These are phyloP conservation scores for Nymphalis urticae DNA, from an alignment of 2,888 invertebrate genomes.

Conservation along the genomic window DNA sequence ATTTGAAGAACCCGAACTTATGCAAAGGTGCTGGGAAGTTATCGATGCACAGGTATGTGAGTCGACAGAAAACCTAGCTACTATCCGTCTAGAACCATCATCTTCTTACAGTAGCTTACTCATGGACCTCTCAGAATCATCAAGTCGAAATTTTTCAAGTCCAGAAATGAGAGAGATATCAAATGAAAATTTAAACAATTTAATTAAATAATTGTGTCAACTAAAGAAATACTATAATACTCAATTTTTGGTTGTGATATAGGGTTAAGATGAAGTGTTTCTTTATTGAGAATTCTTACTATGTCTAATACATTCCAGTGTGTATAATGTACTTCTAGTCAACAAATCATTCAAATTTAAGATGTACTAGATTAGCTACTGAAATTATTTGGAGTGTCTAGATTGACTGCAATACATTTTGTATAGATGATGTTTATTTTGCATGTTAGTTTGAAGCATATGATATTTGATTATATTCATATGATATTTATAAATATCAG, in stretches of 20 bases:
- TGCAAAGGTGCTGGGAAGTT: conserved; percentile 98
- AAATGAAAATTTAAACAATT: conserved; percentile 58
- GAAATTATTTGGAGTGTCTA: conserved; percentile 30
- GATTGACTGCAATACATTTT: conserved; percentile 78
- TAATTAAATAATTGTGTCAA: conserved; percentile 47
- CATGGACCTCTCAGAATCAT: conserved; percentile 70
- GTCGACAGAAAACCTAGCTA: conserved; percentile 76
- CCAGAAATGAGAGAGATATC: conserved; percentile 62
- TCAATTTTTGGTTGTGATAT: conserved; percentile 75
- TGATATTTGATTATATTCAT: conserved; percentile 50
- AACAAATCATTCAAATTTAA: conserved; percentile 20
- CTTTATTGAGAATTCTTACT: conserved; percentile 29
- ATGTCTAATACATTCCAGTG: conserved; percentile 24
- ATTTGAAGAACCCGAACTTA: conserved; percentile 97
- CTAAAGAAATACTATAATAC: conserved; percentile 39
- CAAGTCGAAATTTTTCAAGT: conserved; percentile 68
- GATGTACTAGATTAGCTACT: not conserved
- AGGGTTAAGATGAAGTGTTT: conserved; percentile 49
- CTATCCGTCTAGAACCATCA: conserved; percentile 66
- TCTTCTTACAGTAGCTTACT: conserved; percentile 73
- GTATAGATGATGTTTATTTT: conserved; percentile 49
- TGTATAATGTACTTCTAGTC: conserved; percentile 40
- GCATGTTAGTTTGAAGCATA: conserved; percentile 65
- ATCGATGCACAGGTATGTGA: conserved; percentile 96
- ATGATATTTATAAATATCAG: conserved; percentile 56